Evolutionary conservation across 2,113 vertebrate genomes (phyloP), one percentile per base, ranked within the genome.

Genomic region (Clarias gariepinus): DNA sequence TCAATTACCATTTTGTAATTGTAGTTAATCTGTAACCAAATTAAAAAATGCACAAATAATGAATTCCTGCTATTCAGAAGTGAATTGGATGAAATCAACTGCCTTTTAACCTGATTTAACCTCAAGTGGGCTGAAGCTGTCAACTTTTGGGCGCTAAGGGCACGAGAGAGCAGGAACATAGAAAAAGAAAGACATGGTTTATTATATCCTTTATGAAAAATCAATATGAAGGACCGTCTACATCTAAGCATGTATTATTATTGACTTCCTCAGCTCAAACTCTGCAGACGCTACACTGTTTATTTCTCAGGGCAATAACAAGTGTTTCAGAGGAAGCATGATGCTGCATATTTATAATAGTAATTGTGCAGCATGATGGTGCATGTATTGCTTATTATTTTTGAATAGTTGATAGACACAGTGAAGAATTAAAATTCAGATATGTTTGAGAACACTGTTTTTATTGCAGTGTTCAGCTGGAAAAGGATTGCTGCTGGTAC

Each of bases 301-400:
- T 81, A 30, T 84, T 81, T 15, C 55, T 12, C 76, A 76, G 77
- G 47, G 87, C 60, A 78, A 61, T 77, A 68, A 84, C 74, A 68
- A 61, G 30, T 28, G 52, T 64, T 87, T 58, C 36, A 25, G 30
- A 73, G 53, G 19, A 71, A 69, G 64, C 77, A 28, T 73, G 82
- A 55, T 66, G 81, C 55, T 79, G 76, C 85, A 81, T 69, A 52
- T 60, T 25, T 81, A 73, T 58, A 36, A 30, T 81, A 63, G 41
- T 85, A 58, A 25, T 61, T 68, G 52, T 6, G 41, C 30, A 36
- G 33, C 8, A 47, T 61, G 69, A 23, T 15, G 69, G 33, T 2
- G 83, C 69, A 74, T 73, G 41, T 41, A 84, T 66, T n/a, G 66
- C 41, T 23, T 25, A 85, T 85, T 83, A 47, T 52, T 78, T 87